Evolutionary conservation across 2,797 vertebrate genomes (phyloP).

Genomic region (Tauraco hartlaubi): DNA sequence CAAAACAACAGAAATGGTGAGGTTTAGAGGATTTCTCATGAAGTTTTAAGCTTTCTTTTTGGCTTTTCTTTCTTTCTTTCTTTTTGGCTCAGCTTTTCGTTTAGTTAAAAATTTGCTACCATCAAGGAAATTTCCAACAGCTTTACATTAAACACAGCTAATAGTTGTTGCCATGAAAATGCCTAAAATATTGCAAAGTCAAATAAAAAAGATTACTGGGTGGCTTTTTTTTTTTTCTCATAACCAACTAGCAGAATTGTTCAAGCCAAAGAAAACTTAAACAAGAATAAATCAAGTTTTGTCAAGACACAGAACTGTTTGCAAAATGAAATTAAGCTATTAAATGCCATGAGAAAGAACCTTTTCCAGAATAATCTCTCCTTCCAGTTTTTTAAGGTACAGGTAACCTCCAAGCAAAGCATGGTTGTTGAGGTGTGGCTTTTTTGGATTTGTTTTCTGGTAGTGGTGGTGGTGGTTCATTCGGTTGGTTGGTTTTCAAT

Average conservation of each 20-base stretch:
- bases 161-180: not conserved
- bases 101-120: not conserved
- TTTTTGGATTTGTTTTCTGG: not conserved
- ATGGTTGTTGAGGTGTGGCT: not conserved
- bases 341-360: not conserved
- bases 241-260: not conserved
- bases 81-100: not conserved
- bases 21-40: not conserved
- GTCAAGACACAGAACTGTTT: not conserved
- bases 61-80: too few relatives aligned
- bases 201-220: not conserved
- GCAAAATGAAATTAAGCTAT: not conserved
- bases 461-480: fast-evolving
- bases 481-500: not conserved
- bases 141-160: not conserved
- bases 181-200: not conserved
- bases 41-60: not conserved
- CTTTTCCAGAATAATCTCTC: not conserved
- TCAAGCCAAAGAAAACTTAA: not conserved
- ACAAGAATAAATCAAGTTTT: not conserved
- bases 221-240: not conserved
- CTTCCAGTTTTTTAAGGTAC: not conserved
- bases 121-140: not conserved
- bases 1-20: constrained; percentile 50
- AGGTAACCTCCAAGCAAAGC: not conserved